phyloP scores from a whole-genome alignment of 2,113 vertebrate species.

The Tamias sibiricus region DNA sequence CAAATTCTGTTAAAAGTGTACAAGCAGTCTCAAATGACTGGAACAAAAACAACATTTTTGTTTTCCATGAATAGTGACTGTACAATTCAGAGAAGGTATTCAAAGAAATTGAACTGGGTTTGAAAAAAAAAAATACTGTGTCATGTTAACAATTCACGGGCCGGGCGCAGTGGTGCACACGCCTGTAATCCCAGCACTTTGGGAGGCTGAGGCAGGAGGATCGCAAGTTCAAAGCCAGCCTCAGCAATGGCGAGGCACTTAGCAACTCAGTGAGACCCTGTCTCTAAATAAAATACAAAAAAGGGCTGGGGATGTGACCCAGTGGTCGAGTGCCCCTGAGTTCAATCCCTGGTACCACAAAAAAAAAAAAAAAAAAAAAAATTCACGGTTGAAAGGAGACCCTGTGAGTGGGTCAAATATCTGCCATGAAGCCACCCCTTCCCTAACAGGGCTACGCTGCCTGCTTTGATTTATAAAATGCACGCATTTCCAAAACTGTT shows the following conservation, averaged over 20 bases:
- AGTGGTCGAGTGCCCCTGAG: no score
- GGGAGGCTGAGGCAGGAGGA: no score
- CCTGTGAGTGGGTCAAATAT: constrained; percentile 68
- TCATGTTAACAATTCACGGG: no score
- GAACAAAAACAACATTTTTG: constrained; percentile 52
- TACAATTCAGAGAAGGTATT: constrained; percentile 51
- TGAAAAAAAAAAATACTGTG: constrained; percentile 8
- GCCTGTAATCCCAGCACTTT: no score
- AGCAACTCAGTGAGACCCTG: no score
- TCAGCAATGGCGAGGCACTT: no score
- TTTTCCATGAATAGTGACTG: constrained; percentile 32
- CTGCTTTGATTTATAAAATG: constrained; percentile 58
- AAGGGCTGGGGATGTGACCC: no score
- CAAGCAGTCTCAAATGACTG: constrained; percentile 49
- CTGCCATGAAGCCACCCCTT: neutral
- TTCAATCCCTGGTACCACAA: no score
- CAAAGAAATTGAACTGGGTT: constrained; percentile 4
- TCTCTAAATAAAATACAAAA: no score
- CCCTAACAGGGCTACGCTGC: constrained; percentile 59
- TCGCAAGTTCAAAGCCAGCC: no score
- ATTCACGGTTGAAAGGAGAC: constrained; percentile 70
- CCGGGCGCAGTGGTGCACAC: no score
- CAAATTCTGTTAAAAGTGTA: constrained; percentile 61
- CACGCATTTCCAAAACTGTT: constrained; percentile 1
- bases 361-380: no score